Evolutionary conservation across 1,140 invertebrate species (phyloP).

Genomic region (Macrobrachium nipponense): DNA sequence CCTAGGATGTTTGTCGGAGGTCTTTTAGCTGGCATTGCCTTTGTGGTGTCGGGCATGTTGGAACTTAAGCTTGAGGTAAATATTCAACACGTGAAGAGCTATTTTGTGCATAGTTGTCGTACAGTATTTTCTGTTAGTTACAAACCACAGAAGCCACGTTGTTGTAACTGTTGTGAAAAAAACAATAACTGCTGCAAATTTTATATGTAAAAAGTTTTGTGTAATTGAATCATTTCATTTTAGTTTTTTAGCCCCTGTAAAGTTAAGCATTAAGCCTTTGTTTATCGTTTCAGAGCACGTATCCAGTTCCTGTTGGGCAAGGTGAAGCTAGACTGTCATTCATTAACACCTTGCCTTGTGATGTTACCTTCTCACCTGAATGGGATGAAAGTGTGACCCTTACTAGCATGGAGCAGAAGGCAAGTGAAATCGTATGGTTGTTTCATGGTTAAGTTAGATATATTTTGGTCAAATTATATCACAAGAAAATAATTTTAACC

Average conservation of each 20-base stretch:
- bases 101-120: too few relatives aligned
- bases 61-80: slow-evolving; percentile 82
- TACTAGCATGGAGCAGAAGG: background rate
- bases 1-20: slow-evolving; percentile 86
- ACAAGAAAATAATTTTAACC: too few relatives aligned
- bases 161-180: too few relatives aligned
- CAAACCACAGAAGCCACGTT: too few relatives aligned
- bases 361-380: background rate
- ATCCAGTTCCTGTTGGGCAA: slow-evolving; percentile 74
- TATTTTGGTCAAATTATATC: too few relatives aligned
- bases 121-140: too few relatives aligned
- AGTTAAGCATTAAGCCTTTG: background rate
- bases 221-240: background rate
- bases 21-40: slow-evolving; percentile 83
- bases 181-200: too few relatives aligned
- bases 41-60: slow-evolving; percentile 87
- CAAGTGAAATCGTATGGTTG: background rate
- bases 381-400: slow-evolving; percentile 1
- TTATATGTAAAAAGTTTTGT: too few relatives aligned
- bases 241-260: background rate
- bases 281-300: slow-evolving; percentile 69
- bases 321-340: slow-evolving; percentile 77
- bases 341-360: slow-evolving; percentile 73
- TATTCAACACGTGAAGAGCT: slow-evolving; percentile 1
- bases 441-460: too few relatives aligned